phyloP scores from a whole-genome alignment of 2,888 invertebrate genomes.

The Amphipyra tragopoginis region DNA sequence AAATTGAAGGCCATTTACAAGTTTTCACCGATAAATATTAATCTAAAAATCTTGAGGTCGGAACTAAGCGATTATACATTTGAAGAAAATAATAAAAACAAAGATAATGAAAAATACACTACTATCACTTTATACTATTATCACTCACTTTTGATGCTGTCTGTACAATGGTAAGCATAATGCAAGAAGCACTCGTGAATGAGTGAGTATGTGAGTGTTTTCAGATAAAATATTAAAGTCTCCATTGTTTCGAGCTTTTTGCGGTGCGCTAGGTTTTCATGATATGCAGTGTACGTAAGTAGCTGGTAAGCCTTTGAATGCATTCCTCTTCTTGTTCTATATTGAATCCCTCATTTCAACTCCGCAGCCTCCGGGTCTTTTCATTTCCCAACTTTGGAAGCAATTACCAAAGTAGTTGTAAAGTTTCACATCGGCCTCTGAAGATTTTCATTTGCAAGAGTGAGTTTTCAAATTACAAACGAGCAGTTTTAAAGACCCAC shows the following conservation, averaged over 20 bases:
- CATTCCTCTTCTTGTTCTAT: slow-evolving; percentile 63
- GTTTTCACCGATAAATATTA: too few species aligned
- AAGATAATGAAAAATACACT: too few species aligned
- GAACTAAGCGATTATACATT: too few species aligned
- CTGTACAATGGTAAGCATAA: too few species aligned
- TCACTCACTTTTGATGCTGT: too few species aligned
- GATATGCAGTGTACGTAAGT: slow-evolving; percentile 19
- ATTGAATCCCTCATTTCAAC: slow-evolving; percentile 73
- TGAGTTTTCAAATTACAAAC: slow-evolving; percentile 77
- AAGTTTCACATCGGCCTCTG: slow-evolving; percentile 77
- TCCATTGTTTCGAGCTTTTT: not conserved
- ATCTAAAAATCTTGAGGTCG: too few species aligned
- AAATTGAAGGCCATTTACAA: too few species aligned
- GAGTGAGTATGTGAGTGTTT: too few species aligned
- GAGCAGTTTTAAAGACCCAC: slow-evolving; percentile 61
- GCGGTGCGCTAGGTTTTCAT: slow-evolving; percentile 6
- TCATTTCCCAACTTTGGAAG: slow-evolving; percentile 79
- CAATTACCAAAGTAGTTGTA: slow-evolving; percentile 85
- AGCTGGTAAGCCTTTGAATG: slow-evolving; percentile 48
- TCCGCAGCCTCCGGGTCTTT: slow-evolving; percentile 71
- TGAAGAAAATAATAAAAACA: too few species aligned
- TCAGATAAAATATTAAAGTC: not conserved
- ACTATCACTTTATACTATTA: too few species aligned
- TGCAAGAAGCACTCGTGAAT: too few species aligned
- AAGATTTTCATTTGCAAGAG: slow-evolving; percentile 76